Base-by-base conservation (phyloP, 2,797 vertebrate species). In the Taeniopygia guttata region DNA sequence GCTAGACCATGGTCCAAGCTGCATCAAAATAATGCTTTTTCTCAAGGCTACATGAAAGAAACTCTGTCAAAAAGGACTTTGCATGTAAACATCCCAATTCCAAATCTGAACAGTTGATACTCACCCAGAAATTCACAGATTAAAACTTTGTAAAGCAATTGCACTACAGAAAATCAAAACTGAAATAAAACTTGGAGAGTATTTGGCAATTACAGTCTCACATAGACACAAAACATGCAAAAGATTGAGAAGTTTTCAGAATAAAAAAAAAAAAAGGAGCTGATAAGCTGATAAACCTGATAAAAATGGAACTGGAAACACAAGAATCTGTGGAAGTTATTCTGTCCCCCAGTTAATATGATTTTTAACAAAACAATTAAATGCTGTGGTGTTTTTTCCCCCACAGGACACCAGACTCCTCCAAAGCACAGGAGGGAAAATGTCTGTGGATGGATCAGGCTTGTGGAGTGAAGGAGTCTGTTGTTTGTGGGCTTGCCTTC, bases 401-500 rank as follows among this genome's bases (percentile, higher is more conserved):
- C 59, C 56, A 34, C 15, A 54, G 75, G 72, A 87, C 84, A 87
- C 78, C n/a, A 68, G 49, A 46, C 29, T 89, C 64, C 75, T 85
- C 68, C 49, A 85, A 72, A 83, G 54, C 49, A 72, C 46, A 66
- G 76, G 75, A 87, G n/a, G 54, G n/a, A 45, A 81, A 70, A 54
- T 74, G 54, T 92, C 88, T 95, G 48, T 42, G 75, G 74, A 79
- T 92, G 74, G 74, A 92, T 93, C 75, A 62, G 60, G n/a, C 60
- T 80, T 78, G 56, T 27, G 19, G 72, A 91, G 70, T 68, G 72
- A 72, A 74, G 68, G 72, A 92, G 42, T 32, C 30, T 94, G 60
- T 76, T 91, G 58, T 90, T 81, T 90, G 84, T 11, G 32, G 81
- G 69, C 74, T 94, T 93, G 66, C 84, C 68, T 85, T 76, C 90